Evolutionary conservation across 1,140 invertebrate genomes (phyloP).

Genomic region (Rhynchophorus ferrugineus): DNA sequence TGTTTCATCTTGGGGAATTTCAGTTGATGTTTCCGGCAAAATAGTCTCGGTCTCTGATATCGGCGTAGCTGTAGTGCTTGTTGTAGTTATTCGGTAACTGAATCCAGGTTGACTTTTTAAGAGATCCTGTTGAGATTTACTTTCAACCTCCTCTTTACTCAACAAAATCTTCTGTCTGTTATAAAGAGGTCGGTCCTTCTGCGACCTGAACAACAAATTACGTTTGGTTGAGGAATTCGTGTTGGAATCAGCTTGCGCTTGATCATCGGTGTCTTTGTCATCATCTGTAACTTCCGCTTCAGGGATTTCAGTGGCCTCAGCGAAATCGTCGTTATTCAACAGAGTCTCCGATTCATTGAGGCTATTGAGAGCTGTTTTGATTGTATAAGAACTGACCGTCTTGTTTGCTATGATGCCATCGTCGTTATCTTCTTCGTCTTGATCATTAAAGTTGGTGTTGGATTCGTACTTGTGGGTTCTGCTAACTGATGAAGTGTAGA

Average conservation of each 20-base stretch:
- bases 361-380: slow-evolving; percentile 1
- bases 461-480: slow-evolving; percentile 15
- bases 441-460: slow-evolving; percentile 17
- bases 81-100: not conserved
- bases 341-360: slow-evolving; percentile 2
- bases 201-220: not conserved
- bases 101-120: slow-evolving; percentile 1
- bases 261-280: not conserved
- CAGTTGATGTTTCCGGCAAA: not conserved
- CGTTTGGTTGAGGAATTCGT: not conserved
- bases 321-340: slow-evolving; percentile 2
- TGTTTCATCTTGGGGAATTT: slow-evolving; percentile 3
- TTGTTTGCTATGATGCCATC: slow-evolving; percentile 8
- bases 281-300: not conserved
- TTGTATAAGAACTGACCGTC: slow-evolving; percentile 4
- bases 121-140: not conserved
- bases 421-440: slow-evolving; percentile 5
- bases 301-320: not conserved
- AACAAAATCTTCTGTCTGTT: not conserved
- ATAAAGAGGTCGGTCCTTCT: not conserved
- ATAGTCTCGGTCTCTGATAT: too few species aligned
- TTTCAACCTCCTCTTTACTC: slow-evolving; percentile 9
- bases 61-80: not conserved
- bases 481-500: slow-evolving; percentile 9
- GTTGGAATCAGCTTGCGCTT: not conserved